These are phyloP conservation scores for Myocastor coypus DNA, from an alignment of 2,113 vertebrate species.

Conservation along the genomic window DNA sequence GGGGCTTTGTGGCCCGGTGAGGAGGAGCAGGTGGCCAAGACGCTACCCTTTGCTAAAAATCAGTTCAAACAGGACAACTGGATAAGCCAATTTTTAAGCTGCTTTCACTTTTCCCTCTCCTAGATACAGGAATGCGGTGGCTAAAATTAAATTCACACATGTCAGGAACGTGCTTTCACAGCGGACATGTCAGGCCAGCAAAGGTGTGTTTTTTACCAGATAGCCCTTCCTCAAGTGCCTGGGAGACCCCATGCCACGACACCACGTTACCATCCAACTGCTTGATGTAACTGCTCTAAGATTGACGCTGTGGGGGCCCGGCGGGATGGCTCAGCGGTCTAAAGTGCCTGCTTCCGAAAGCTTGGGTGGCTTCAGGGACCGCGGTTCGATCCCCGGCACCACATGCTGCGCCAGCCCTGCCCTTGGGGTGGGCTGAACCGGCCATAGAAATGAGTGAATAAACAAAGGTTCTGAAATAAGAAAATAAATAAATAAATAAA, in stretches of 20 bases:
- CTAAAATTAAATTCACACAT: conserved; percentile 20
- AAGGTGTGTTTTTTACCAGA: neutral
- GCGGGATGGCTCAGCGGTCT: no score
- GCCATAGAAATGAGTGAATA: no score
- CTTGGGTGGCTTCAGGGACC: no score
- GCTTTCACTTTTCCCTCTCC: neutral
- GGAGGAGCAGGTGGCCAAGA: neutral
- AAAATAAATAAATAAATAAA: no score
- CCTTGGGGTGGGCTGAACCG: no score
- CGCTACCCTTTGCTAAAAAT: neutral
- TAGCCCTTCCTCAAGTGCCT: neutral
- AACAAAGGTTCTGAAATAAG: no score
- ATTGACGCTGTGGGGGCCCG: neutral
- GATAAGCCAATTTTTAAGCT: neutral
- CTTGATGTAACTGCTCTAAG: neutral
- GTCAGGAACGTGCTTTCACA: neutral
- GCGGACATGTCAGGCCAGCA: conserved; percentile 21
- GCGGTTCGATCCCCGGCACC: no score
- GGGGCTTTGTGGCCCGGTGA: neutral
- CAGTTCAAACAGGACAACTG: neutral
- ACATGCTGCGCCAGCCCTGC: no score
- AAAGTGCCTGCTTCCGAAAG: no score
- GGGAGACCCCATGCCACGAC: neutral
- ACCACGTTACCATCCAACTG: neutral
- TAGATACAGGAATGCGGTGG: neutral